These are phyloP conservation scores for Oxygymnocypris stewartii DNA, from an alignment of 2,113 vertebrate species.

Conservation along the genomic window DNA sequence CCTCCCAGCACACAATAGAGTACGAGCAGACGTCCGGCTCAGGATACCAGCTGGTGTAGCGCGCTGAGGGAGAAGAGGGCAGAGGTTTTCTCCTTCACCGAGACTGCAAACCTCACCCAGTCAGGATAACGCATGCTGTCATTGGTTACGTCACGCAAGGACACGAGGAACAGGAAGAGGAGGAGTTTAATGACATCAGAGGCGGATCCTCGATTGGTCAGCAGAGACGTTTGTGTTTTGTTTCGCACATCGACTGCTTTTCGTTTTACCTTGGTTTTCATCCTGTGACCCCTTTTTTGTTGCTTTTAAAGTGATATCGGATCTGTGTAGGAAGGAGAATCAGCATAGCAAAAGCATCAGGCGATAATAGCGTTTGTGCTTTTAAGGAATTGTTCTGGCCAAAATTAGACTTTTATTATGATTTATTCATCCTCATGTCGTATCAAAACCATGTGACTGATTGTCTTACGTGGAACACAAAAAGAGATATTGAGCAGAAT, in stretches of 20 bases:
- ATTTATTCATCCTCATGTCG: not conserved
- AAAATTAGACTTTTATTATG: not conserved
- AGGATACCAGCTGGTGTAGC: slow-evolving; percentile 97
- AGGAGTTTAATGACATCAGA: slow-evolving; percentile 60
- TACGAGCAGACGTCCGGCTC: slow-evolving; percentile 97
- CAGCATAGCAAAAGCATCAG: not conserved
- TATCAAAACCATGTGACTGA: not conserved
- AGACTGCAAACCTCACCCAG: slow-evolving; percentile 70
- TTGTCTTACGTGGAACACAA: not conserved
- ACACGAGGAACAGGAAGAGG: slow-evolving; percentile 69
- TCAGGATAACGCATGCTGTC: slow-evolving; percentile 89
- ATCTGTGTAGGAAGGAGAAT: not conserved
- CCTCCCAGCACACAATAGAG: slow-evolving; percentile 96
- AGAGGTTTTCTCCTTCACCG: slow-evolving; percentile 68
- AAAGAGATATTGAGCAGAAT: not conserved
- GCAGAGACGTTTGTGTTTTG: slow-evolving; percentile 2
- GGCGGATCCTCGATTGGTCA: not conserved
- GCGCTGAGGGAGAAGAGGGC: slow-evolving; percentile 39
- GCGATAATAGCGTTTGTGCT: not conserved
- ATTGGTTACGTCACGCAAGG: slow-evolving; percentile 57
- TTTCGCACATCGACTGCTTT: not conserved
- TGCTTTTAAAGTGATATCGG: slow-evolving; percentile 18
- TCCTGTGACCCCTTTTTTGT: slow-evolving; percentile 9
- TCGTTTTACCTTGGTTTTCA: not conserved
- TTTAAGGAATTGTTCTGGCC: not conserved